A percentile compares a stretch with the other conserved stretches of the same genome.
Evolutionary conservation across 2,797 vertebrate species (phyloP).

Genomic region (Chelidonichthys spinosus): DNA sequence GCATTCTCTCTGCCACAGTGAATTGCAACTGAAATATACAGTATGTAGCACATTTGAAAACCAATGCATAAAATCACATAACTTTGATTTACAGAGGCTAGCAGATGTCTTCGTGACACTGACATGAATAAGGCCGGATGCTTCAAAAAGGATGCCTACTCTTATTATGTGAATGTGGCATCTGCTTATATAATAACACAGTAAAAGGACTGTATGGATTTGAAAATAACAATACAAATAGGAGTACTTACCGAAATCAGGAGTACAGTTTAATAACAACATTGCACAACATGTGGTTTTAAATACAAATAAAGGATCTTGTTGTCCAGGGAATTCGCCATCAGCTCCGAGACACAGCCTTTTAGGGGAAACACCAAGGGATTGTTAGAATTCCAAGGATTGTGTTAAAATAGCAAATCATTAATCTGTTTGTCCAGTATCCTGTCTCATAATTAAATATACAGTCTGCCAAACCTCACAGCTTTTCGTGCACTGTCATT

Average conservation of each 20-base stretch:
- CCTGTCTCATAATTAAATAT: constrained; percentile 43
- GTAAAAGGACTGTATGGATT: background rate
- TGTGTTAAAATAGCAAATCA: constrained; percentile 52
- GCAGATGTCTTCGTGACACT: background rate
- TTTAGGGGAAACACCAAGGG: constrained; percentile 9
- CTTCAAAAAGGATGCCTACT: background rate
- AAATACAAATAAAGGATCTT: constrained; percentile 20
- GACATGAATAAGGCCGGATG: background rate
- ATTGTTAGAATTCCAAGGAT: constrained; percentile 41
- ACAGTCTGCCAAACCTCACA: constrained; percentile 49
- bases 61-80: background rate
- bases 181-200: constrained; percentile 1
- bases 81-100: background rate
- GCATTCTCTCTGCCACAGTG: background rate
- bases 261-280: constrained; percentile 15
- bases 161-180: background rate
- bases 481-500: constrained; percentile 38
- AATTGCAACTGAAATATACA: background rate
- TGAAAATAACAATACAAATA: no score
- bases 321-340: constrained; percentile 31
- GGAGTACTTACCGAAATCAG: background rate
- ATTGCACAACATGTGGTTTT: constrained; percentile 35
- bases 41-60: background rate
- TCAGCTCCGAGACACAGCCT: constrained; percentile 41
- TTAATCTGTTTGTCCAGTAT: constrained; percentile 52